Conservation (phyloP, 2,113 vertebrate genomes). For the Apteryx mantelli region DNA sequence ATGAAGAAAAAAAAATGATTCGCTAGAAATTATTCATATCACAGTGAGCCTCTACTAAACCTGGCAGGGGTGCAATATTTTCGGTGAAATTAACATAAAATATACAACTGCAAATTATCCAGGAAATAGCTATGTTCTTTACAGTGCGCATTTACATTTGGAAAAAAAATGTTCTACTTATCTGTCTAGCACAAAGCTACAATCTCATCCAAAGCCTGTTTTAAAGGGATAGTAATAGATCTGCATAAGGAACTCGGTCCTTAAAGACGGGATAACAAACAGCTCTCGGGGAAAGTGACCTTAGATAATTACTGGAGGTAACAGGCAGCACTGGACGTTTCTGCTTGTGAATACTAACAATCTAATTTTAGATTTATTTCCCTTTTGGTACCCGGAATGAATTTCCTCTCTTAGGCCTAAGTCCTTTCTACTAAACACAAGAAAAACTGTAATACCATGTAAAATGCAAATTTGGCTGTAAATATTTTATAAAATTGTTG, state of each 20-base stretch:
- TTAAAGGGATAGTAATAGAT: slow-evolving; percentile 74
- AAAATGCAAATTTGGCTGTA: slow-evolving; percentile 86
- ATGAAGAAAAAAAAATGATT: slow-evolving; percentile 84
- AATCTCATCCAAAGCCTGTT: slow-evolving; percentile 65
- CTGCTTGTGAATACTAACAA: slow-evolving; percentile 34
- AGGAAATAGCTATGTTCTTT: slow-evolving; percentile 85
- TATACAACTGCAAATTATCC: slow-evolving; percentile 88
- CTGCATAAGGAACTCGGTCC: slow-evolving; percentile 11
- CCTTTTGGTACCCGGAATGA: slow-evolving; percentile 1
- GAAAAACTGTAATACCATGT: slow-evolving; percentile 80
- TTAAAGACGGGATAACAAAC: slow-evolving; percentile 42
- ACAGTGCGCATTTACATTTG: slow-evolving; percentile 79
- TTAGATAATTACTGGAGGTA: slow-evolving; percentile 64
- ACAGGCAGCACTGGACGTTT: slow-evolving; percentile 32
- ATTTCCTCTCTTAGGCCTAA: slow-evolving; percentile 71
- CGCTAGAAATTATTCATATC: slow-evolving; percentile 86
- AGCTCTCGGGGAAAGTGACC: slow-evolving; percentile 53
- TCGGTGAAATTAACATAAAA: slow-evolving; percentile 88
- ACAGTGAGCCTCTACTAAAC: slow-evolving; percentile 85
- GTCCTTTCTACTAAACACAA: slow-evolving; percentile 76
- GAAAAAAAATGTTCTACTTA: slow-evolving; percentile 72
- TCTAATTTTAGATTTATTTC: slow-evolving; percentile 58
- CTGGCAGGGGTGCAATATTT: slow-evolving; percentile 88
- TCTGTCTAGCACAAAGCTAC: slow-evolving; percentile 74
- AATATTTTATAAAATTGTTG: slow-evolving; percentile 90